Conservation (phyloP, 2,888 invertebrate genomes). For the Taenaris catops region DNA sequence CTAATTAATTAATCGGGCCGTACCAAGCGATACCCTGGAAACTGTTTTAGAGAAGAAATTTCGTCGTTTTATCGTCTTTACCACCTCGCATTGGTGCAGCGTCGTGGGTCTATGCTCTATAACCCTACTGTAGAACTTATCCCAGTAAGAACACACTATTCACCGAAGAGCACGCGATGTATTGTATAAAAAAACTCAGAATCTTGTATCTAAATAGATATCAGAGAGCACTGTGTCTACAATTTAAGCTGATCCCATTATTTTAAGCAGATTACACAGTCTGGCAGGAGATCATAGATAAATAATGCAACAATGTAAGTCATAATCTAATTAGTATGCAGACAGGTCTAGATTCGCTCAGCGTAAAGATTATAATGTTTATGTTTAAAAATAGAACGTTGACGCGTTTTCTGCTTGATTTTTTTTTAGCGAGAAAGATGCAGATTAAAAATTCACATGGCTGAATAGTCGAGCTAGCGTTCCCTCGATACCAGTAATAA, state of each 20-base stretch:
- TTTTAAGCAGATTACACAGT: constrained; percentile 5
- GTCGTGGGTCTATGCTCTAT: no score
- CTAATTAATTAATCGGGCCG: no score
- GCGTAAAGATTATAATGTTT: not conserved
- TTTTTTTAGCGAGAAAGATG: constrained; percentile 1
- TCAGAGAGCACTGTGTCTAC: constrained; percentile 1
- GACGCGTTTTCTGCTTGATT: no score
- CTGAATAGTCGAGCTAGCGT: constrained; percentile 13
- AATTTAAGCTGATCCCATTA: constrained; percentile 9
- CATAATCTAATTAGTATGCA: constrained; percentile 7
- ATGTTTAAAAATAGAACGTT: constrained; percentile 2
- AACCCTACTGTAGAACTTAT: no score
- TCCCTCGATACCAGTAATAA: constrained; percentile 18
- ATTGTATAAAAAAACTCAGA: no score
- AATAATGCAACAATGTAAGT: constrained; percentile 7
- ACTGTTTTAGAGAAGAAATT: no score
- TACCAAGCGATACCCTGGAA: no score
- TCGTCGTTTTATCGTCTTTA: no score
- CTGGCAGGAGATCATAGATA: constrained; percentile 9
- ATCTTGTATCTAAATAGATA: no score
- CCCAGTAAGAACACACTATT: no score
- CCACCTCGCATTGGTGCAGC: no score
- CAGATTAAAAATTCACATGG: constrained; percentile 5
- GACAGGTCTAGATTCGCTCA: constrained; percentile 6
- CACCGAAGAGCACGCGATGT: no score